Conservation (phyloP, 1,140 invertebrate species). For the Pinna nobilis region DNA sequence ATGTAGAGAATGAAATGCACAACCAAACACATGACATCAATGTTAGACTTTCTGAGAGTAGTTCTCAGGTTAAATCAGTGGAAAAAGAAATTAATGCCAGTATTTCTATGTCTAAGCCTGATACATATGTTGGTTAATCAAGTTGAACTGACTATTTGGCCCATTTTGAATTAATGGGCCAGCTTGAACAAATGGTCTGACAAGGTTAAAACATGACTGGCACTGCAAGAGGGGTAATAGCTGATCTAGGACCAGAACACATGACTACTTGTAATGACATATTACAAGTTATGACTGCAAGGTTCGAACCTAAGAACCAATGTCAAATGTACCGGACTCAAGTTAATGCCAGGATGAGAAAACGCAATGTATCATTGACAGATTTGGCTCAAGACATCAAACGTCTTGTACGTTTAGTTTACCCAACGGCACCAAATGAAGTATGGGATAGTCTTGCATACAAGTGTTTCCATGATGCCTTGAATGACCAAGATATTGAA, state of each 20-base stretch:
- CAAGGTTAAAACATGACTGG: constrained; percentile 22
- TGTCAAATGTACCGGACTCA: constrained; percentile 14
- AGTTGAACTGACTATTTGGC: constrained; percentile 37
- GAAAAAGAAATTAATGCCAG: not conserved
- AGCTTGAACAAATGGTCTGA: constrained; percentile 37
- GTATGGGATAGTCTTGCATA: constrained; percentile 13
- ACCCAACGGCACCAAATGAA: constrained; percentile 13
- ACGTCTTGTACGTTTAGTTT: constrained; percentile 20
- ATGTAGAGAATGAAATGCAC: not conserved
- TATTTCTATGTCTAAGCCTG: constrained; percentile 12
- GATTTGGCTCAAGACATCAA: constrained; percentile 43
- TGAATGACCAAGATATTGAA: constrained; percentile 41
- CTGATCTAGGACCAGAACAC: constrained; percentile 7
- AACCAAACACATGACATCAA: too few relatives aligned
- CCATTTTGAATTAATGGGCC: constrained; percentile 36
- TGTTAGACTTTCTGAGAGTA: too few relatives aligned
- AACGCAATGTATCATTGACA: constrained; percentile 9
- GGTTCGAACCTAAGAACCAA: constrained; percentile 21
- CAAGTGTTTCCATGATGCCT: constrained; percentile 28
- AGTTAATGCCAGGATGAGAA: constrained; percentile 9
- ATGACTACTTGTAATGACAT: constrained; percentile 5
- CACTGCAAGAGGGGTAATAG: constrained; percentile 11
- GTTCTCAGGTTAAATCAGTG: not conserved
- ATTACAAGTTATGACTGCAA: not conserved
- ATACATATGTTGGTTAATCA: constrained; percentile 28